These are phyloP conservation scores for Chiridota heheva DNA, from an alignment of 35 echinoderm and acorn worm genomes.

Conservation along the genomic window DNA sequence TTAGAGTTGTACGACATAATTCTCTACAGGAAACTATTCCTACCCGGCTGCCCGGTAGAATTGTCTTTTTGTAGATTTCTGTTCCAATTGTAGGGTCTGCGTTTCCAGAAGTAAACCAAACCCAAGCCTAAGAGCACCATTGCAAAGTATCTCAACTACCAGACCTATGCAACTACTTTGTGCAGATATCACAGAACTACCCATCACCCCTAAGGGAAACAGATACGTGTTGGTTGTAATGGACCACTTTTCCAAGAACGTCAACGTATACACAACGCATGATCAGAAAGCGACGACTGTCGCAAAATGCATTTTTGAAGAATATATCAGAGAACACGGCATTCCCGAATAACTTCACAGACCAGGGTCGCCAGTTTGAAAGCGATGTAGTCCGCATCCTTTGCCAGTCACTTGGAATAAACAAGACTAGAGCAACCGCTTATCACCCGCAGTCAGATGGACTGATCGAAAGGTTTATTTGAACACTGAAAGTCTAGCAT, in stretches of 20 bases:
- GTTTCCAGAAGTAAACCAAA: background rate
- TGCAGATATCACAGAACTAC: constrained; percentile 30
- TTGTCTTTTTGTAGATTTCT: too few species aligned
- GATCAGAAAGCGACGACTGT: constrained; percentile 39
- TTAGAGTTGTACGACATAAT: too few species aligned
- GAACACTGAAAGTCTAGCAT: constrained; percentile 36
- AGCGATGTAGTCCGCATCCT: constrained; percentile 7
- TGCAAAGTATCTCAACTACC: constrained; percentile 11
- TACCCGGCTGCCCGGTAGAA: too few species aligned
- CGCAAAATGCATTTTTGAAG: constrained; percentile 21
- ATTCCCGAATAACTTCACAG: constrained; percentile 49
- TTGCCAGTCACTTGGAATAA: constrained; percentile 27
- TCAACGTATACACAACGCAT: constrained; percentile 13
- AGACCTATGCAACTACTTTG: constrained; percentile 27
- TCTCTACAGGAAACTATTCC: too few species aligned
- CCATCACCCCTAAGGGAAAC: constrained; percentile 13
- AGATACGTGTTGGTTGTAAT: constrained; percentile 39
- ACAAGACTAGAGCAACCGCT: constrained; percentile 53
- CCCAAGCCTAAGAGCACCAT: background rate
- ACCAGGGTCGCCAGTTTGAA: constrained; percentile 59
- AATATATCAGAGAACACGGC: constrained; percentile 45
- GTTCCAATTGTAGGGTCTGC: too few species aligned
- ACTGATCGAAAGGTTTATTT: constrained; percentile 38
- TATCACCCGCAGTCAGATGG: constrained; percentile 60
- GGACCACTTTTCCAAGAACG: constrained; percentile 53